phyloP scores from a whole-genome alignment of 1,140 invertebrate species.

The Achroia grisella region DNA sequence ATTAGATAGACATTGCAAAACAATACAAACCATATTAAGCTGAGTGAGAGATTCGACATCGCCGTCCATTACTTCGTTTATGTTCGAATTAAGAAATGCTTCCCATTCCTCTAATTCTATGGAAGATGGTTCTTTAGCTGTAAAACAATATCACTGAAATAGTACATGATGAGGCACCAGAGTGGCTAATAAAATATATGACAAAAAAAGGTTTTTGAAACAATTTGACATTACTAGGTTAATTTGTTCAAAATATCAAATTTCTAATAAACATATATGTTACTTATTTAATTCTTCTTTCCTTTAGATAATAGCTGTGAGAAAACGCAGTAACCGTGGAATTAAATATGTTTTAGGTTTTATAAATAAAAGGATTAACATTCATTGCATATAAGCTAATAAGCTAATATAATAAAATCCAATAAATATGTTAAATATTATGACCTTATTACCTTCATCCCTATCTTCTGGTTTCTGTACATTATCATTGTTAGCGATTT shows the following conservation, averaged over 20 bases:
- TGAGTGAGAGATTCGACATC: slow-evolving; percentile 82
- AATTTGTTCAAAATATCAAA: too few relatives aligned
- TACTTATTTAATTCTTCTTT: too few relatives aligned
- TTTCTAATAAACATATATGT: too few relatives aligned
- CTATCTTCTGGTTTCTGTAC: slow-evolving; percentile 45
- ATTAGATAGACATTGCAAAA: not conserved
- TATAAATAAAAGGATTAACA: too few relatives aligned
- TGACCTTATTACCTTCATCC: slow-evolving; percentile 31
- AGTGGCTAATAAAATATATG: too few relatives aligned
- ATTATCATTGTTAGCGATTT: slow-evolving; percentile 55
- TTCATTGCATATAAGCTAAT: slow-evolving; percentile 8
- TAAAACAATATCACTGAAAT: slow-evolving; percentile 10
- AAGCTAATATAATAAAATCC: too few relatives aligned
- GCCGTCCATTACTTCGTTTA: slow-evolving; percentile 81
- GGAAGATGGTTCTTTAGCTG: slow-evolving; percentile 72
- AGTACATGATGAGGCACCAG: too few relatives aligned
- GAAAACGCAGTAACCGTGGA: too few relatives aligned
- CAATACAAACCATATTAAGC: slow-evolving; percentile 76
- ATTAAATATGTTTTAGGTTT: too few relatives aligned
- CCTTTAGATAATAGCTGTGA: too few relatives aligned
- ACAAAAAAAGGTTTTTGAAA: too few relatives aligned
- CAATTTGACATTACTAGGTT: too few relatives aligned
- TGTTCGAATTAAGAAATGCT: slow-evolving; percentile 80
- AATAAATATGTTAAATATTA: not conserved
- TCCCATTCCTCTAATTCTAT: slow-evolving; percentile 91